phyloP scores from a whole-genome alignment of 1,140 invertebrate genomes.

The Sycophaga agraensis region DNA sequence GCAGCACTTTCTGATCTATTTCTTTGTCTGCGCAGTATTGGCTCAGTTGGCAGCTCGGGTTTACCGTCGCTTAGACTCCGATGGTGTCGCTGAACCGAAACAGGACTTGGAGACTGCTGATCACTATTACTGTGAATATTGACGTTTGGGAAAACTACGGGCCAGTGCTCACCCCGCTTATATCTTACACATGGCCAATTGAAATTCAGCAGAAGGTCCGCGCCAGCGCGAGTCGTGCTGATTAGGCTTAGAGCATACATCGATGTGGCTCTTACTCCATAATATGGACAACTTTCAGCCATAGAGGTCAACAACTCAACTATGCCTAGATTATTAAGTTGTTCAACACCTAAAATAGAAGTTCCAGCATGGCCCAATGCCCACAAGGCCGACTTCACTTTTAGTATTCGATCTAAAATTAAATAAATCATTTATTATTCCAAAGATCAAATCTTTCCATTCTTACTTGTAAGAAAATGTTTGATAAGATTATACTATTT shows the following conservation, averaged over 20 bases:
- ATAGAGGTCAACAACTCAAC: slow-evolving; percentile 67
- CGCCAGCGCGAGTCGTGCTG: slow-evolving; percentile 78
- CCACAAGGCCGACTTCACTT: slow-evolving; percentile 89
- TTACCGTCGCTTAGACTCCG: slow-evolving; percentile 55
- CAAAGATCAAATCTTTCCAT: too few relatives aligned
- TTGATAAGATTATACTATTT: too few relatives aligned
- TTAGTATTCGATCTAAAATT: slow-evolving; percentile 59
- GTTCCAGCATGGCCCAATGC: slow-evolving; percentile 81
- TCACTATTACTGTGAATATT: slow-evolving; percentile 49
- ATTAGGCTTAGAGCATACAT: slow-evolving; percentile 85
- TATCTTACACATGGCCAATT: slow-evolving; percentile 85
- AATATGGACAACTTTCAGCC: slow-evolving; percentile 77
- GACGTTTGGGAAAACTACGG: too few relatives aligned
- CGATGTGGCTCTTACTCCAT: slow-evolving; percentile 84
- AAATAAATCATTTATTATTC: neutral
- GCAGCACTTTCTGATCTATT: slow-evolving; percentile 55
- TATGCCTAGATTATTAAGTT: slow-evolving; percentile 66
- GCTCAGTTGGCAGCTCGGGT: slow-evolving; percentile 48
- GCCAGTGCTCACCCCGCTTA: slow-evolving; percentile 80
- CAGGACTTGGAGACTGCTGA: slow-evolving; percentile 51
- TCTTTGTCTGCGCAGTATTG: slow-evolving; percentile 46
- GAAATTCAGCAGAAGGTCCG: slow-evolving; percentile 67
- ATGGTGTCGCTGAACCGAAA: slow-evolving; percentile 50
- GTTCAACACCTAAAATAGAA: slow-evolving; percentile 71
- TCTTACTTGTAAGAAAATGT: too few relatives aligned